phyloP scores from a whole-genome alignment of 2,113 vertebrate genomes.

The Chaenogobius annularis region DNA sequence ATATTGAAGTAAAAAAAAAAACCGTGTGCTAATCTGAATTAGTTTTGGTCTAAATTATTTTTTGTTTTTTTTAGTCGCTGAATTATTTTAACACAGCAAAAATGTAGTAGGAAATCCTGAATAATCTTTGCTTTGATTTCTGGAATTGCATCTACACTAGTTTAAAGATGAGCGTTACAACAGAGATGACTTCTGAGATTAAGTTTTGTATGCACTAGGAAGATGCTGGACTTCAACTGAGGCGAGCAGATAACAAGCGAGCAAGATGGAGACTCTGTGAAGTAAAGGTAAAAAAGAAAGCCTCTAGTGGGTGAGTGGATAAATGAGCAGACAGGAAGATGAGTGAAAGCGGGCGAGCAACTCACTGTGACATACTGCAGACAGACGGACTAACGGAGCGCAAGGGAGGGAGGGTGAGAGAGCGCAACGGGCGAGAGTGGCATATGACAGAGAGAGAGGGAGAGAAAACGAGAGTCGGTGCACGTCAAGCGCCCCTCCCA shows the following conservation, averaged over 20 bases:
- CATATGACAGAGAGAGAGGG: conserved; percentile 32
- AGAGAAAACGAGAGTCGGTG: conserved; percentile 37
- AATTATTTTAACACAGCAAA: not conserved
- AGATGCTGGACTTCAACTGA: not conserved
- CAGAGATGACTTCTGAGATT: not conserved
- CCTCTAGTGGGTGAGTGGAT: conserved; percentile 35
- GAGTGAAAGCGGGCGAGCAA: conserved; percentile 65
- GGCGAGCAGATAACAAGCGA: conserved; percentile 40
- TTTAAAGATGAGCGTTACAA: not conserved
- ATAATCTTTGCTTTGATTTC: too few species aligned
- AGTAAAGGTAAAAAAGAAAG: conserved; percentile 50
- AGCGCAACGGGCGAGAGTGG: conserved; percentile 45
- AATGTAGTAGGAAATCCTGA: not conserved
- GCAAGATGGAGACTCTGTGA: conserved; percentile 48
- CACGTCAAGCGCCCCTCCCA: conserved; percentile 49
- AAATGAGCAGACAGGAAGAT: conserved; percentile 64
- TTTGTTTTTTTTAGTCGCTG: not conserved
- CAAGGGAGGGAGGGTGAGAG: conserved; percentile 33
- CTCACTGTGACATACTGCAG: conserved; percentile 71
- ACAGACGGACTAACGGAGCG: conserved; percentile 70
- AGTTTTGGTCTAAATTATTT: not conserved
- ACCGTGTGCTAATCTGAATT: not conserved
- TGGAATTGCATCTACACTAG: not conserved
- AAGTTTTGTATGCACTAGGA: not conserved
- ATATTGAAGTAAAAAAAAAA: conserved; percentile 1